Base-by-base conservation (phyloP, 2,888 invertebrate species). In the Drosophila monieri region DNA sequence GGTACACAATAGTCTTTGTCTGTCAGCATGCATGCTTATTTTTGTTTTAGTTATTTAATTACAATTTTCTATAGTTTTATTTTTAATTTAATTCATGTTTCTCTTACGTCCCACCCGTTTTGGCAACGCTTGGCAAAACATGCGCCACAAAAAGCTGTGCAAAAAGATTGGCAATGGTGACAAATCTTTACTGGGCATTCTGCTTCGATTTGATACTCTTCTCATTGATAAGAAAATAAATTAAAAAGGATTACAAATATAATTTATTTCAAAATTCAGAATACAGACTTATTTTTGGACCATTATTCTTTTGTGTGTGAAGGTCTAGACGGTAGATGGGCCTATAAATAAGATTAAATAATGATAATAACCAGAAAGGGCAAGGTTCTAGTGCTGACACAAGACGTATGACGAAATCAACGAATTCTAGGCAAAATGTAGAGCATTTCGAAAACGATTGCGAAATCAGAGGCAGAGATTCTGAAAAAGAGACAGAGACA, bases 11-110 rank as follows among this genome's bases (percentile, higher is more conserved):
- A 44, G 65, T 61, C 64, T 57, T 62, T 74, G 74, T 57, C 65
- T 52, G 56, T 54, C 48, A 53, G 53, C 48, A 21, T 51, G 61
- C 57, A 59, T 68, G 67, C 53, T 57, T 75, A 73, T 73, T 85
- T 77, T 67, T 72, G 54, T 70, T 55, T 69, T 67, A 76, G 76
- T 85, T 85, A 73, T 87, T 88, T 81, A 76, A 81, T 78, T 78
- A 75, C 66, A 77, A 62, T 68, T 61, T 65, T 78, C 56, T 73
- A 64, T 65, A 70, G 71, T 62, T 70, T 78, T 74, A 88, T 76
- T 83, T 85, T 75, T 76, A 80, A 76, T 78, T 78, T 71, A 76
- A 79, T 77, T 79, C 71, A 68, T 67, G 58, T 59, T 79, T 69
- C 57, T 60, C 43, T 35, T 47, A 30, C 53, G 21, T 49, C 54